Evolutionary conservation across 2,888 invertebrate species (phyloP), one percentile per base, ranked within the genome.

Genomic region (Sphecodes monilicornis): DNA sequence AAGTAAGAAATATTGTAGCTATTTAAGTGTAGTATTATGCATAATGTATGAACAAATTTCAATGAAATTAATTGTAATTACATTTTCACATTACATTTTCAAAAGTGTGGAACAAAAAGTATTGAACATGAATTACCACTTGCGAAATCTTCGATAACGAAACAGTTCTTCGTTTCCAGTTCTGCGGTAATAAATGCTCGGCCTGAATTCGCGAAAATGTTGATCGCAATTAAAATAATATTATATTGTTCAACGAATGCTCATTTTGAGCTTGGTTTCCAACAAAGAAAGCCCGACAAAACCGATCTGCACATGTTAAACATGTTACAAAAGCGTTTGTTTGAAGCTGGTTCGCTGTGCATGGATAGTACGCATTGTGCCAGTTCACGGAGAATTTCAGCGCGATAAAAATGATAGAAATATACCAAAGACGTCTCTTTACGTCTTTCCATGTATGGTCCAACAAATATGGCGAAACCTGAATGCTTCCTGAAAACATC

Each of bases 221-320:
- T 11, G 54, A 54, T 54, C n/a, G 54, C n/a, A n/a, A 54, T 54
- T 54, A 54, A 54, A 54, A 54, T n/a, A 3, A 54, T n/a, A 54
- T 54, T 11, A 54, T n/a, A 54, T 54, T 54, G n/a, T n/a, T 54
- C n/a, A 54, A 54, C 22, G n/a, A n/a, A n/a, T n/a, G n/a, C 54
- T 54, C 54, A n/a, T 54, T 54, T 54, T n/a, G n/a, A 54, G 54
- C 11, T 54, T n/a, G n/a, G n/a, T n/a, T 11, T 4, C 54, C n/a
- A n/a, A 54, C n/a, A 54, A 54, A 54, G n/a, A 54, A 54, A 54
- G n/a, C 54, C 22, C 54, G n/a, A 54, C 54, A 54, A 54, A 54
- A 54, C n/a, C n/a, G n/a, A 54, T 11, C n/a, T 3, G n/a, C 22
- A 11, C n/a, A n/a, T n/a, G n/a, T 54, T 54, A 11, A 8, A n/a